Conservation (phyloP, 2,113 vertebrate genomes). For the Oncorhynchus mykiss region DNA sequence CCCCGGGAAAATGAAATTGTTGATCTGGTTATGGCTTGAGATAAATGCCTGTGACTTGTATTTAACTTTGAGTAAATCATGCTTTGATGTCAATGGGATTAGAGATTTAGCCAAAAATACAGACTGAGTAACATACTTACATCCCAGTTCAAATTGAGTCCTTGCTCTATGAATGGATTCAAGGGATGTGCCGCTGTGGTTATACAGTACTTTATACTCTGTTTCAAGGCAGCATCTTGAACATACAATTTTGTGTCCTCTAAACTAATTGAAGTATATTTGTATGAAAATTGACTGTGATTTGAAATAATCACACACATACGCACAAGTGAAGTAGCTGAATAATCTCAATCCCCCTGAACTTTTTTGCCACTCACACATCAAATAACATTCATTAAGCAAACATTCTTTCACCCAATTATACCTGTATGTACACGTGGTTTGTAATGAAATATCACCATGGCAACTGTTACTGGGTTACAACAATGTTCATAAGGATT, state of each 20-base stretch:
- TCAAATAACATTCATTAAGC: slow-evolving; percentile 41
- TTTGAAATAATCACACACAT: slow-evolving; percentile 17
- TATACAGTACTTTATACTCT: neutral
- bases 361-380: slow-evolving; percentile 8
- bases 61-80: no score
- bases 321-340: neutral
- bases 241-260: neutral
- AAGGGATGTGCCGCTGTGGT: neutral
- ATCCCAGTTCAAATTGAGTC: neutral
- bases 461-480: neutral
- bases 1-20: neutral
- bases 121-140: no score
- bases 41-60: neutral
- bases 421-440: neutral
- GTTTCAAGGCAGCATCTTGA: neutral
- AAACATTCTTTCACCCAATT: slow-evolving; percentile 24
- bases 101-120: no score
- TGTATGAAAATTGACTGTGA: slow-evolving; percentile 1
- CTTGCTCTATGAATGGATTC: neutral
- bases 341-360: neutral
- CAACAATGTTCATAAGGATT: neutral
- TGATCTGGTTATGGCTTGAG: neutral
- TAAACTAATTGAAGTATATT: neutral
- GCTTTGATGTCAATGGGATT: no score
- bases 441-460: slow-evolving; percentile 10